Evolutionary conservation across 2,113 vertebrate species (phyloP), one percentile per base, ranked within the genome.

Genomic region (Leucoraja erinaceus): DNA sequence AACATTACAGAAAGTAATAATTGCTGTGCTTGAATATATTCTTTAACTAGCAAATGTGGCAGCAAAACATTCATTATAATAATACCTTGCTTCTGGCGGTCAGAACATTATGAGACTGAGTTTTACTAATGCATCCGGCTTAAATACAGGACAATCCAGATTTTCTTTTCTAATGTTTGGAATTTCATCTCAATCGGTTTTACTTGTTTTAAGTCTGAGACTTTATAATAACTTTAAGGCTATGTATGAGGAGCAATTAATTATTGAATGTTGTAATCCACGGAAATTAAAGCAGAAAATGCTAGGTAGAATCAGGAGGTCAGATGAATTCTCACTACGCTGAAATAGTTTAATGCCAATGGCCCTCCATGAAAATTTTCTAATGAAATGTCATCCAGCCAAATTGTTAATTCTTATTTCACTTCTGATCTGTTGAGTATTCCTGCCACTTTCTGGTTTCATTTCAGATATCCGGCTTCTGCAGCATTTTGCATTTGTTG

Each of bases 1-100:
- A 95, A 93, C 94, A 94, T 94, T 95, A 93, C 94, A 94, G 86
- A 93, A 93, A 95, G 94, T 93, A 94, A 93, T 93, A 88, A 94
- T 94, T 11, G 74, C 94, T 94, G 93, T 94, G 92, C 94, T 95
- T 93, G 94, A 94, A 90, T 81, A 93, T 94, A 93, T 94, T 94
- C 95, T 93, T 94, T 94, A 94, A 94, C 93, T 94, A 96, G 93
- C 94, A 93, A 47, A 93, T 93, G 93, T 81, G 94, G 93, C 95
- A 95, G 94, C 93, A 94, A 47, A 75, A 74, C 66, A 31, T 88
- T n/a, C 68, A 90, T 47, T 47, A 47, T 93, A 75, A 28, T 93
- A 81, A 72, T 75, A 33, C 68, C 79, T 74, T 91, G 90, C 90
- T 91, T 74, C 70, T 74, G 70, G 90, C 70, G 72, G 66, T 72